Evolutionary conservation across 2,113 vertebrate species (phyloP).

Genomic region (Phrynocephalus versicolor): DNA sequence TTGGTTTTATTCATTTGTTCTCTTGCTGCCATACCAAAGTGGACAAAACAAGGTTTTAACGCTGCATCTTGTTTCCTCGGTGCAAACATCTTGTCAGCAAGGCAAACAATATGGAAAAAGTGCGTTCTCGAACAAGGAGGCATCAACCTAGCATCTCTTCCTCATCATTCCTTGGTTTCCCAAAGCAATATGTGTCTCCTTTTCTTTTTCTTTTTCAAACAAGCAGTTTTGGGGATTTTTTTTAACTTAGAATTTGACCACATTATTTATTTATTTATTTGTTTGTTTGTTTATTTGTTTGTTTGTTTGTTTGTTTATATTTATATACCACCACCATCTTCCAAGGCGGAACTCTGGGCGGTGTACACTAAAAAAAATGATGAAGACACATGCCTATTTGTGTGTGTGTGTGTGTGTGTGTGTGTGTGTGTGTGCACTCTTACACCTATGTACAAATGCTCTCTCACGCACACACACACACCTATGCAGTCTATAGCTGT

Average conservation of each 20-base stretch:
- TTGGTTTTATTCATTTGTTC: not conserved
- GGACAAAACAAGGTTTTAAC: not conserved
- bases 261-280: not conserved
- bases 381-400: no score
- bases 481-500: no score
- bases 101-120: not conserved
- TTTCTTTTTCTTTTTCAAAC: not conserved
- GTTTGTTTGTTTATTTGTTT: no score
- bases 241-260: not conserved
- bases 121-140: not conserved
- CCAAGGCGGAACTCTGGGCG: no score
- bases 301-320: no score
- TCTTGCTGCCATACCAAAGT: not conserved
- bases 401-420: no score
- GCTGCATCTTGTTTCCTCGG: not conserved
- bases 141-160: not conserved
- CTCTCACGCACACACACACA: no score
- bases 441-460: no score
- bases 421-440: no score
- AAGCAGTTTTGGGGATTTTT: not conserved
- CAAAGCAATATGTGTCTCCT: rapidly evolving
- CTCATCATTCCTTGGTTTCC: not conserved
- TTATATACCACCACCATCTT: no score
- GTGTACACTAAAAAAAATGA: no score
- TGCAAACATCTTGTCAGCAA: not conserved